Evolutionary conservation across 2,113 vertebrate genomes (phyloP).

Genomic region (Pionites leucogaster): DNA sequence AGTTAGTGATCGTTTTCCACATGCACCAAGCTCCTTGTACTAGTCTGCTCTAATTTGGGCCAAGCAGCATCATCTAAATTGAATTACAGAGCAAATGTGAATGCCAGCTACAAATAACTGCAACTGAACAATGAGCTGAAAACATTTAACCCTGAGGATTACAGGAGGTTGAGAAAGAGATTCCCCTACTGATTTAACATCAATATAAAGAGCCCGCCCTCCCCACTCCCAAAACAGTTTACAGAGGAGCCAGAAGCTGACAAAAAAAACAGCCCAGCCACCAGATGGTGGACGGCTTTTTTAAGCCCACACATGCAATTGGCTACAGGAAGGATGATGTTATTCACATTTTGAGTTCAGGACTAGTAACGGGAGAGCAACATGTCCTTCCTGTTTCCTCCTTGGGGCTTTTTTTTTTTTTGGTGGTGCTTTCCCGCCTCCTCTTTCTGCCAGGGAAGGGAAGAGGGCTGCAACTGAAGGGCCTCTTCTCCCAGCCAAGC

Average conservation of each 20-base stretch:
- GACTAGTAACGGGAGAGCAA: neutral
- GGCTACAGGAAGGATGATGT: neutral
- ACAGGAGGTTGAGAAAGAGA: neutral
- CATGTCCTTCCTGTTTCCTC: neutral
- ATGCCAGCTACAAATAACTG: conserved; percentile 30
- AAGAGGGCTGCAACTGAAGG: neutral
- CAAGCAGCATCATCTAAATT: conserved; percentile 46
- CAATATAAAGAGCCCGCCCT: neutral
- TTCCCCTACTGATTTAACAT: neutral
- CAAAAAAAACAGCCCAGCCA: neutral
- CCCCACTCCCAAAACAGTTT: neutral
- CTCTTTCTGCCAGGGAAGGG: neutral
- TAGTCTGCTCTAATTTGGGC: conserved; percentile 49
- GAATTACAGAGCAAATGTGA: conserved; percentile 49
- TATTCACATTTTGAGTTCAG: neutral
- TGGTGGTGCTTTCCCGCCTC: neutral
- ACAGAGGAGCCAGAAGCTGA: neutral
- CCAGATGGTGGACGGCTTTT: neutral
- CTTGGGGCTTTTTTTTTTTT: neutral
- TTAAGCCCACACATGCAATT: neutral
- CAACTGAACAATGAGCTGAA: neutral
- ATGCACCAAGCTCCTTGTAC: neutral
- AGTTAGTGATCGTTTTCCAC: neutral
- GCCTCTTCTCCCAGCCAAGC: neutral
- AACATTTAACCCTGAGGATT: conserved; percentile 32